A percentile compares a stretch with the other conserved stretches of the same genome.
Evolutionary conservation across 2,113 vertebrate genomes (phyloP).

Genomic region (Eonycteris spelaea): DNA sequence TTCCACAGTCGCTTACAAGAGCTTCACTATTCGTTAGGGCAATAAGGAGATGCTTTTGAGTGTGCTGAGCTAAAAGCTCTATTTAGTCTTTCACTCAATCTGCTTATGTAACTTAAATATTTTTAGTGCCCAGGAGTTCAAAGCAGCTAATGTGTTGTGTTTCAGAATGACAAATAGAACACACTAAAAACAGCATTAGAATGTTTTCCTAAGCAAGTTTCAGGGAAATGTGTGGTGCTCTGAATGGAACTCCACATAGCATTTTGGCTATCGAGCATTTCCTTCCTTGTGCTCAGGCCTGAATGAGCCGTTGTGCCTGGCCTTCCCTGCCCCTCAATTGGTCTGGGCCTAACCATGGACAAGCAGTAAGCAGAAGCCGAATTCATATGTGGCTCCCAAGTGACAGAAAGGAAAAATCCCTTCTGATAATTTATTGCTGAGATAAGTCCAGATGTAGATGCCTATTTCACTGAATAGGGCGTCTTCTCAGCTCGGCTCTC

Average conservation of each 20-base stretch:
- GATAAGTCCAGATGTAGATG: conserved; percentile 59
- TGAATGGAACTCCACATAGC: conserved; percentile 81
- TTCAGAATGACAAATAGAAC: conserved; percentile 84
- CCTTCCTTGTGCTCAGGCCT: conserved; percentile 75
- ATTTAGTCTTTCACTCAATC: conserved; percentile 76
- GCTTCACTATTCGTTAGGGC: conserved; percentile 70
- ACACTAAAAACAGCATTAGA: conserved; percentile 79
- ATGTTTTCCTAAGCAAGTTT: conserved; percentile 80
- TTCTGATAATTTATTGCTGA: conserved; percentile 78
- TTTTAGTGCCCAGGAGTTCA: conserved; percentile 82
- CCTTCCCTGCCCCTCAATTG: conserved; percentile 56
- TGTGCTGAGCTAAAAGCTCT: conserved; percentile 77
- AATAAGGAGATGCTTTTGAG: conserved; percentile 77
- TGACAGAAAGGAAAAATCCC: conserved; percentile 72
- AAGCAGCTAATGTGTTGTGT: conserved; percentile 83
- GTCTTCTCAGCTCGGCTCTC: conserved; percentile 45
- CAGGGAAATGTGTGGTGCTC: conserved; percentile 75
- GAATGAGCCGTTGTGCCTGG: conserved; percentile 85
- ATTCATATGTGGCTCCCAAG: conserved; percentile 73
- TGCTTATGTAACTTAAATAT: conserved; percentile 84
- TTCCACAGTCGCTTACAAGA: conserved; percentile 74
- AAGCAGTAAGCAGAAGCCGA: conserved; percentile 75
- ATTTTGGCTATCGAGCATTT: conserved; percentile 81
- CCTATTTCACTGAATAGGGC: conserved; percentile 50
- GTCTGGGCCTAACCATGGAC: conserved; percentile 77